Evolutionary conservation across 2,888 invertebrate genomes (phyloP), one percentile per base, ranked within the genome.

Genomic region (Melanotus villosus): DNA sequence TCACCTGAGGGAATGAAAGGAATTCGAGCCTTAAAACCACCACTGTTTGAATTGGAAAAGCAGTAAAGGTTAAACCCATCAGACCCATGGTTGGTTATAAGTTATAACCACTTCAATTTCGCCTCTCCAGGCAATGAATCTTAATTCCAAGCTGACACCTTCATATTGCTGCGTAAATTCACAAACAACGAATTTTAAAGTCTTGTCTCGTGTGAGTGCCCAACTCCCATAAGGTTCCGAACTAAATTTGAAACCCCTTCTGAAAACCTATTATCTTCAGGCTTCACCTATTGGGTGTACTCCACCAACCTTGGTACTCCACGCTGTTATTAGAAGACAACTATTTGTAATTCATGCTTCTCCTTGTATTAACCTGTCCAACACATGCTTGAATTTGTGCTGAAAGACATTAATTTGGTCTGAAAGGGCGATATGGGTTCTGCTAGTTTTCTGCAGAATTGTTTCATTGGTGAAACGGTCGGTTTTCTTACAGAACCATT

Each of bases 331-430:
- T 9, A 1, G 36, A 12, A 10, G 63, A 21, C 1, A 0, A 1
- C 70, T 67, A 70, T 7, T 32, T 12, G 16, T 34, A 52, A 1
- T 10, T 19, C 14, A n/a, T n/a, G n/a, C 1, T 19, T 23, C 14
- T 10, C 1, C 6, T 66, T 60, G 2, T 59, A n/a, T n/a, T 67
- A 36, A 26, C 70, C 70, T 30, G 67, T 57, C 67, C 70, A 67
- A 59, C 66, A 70, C 4, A 5, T 12, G 10, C n/a, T 16, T n/a
- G 16, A 14, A 0, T 41, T 16, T 1, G n/a, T 0, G 4, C 1
- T 9, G 14, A 63, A 43, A 14, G 32, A 6, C 10, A 70, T 6
- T 2, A 67, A 16, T 7, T 21, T 0, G 9, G 57, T 65, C 26
- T 70, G 70, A 14, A 21, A 70, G 0, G 38, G 50, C 2, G 19